Base-by-base conservation (phyloP, 2,888 invertebrate genomes). In the Coremacera marginata region DNA sequence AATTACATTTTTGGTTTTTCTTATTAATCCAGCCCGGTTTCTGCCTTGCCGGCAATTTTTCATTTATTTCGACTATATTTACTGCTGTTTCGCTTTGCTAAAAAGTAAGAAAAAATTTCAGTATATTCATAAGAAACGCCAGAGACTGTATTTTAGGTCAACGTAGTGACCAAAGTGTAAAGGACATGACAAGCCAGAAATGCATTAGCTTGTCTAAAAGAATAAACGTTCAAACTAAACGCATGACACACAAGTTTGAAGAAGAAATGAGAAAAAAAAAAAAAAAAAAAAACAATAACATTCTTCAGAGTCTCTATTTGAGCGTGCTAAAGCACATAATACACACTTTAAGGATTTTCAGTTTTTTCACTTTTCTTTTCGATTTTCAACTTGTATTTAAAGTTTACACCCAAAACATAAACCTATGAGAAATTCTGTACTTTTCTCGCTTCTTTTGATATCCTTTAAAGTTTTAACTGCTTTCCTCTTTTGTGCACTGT, bases 11-110 rank as follows among this genome's bases (percentile, higher is more conserved):
- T 67, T 72, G 77, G 63, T 77, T 77, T n/a, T 77, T 75, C 51
- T 78, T 80, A 80, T 80, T 80, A 80, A 78, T 80, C 81, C 79
- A 71, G 55, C 52, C 71, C 76, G 55, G 70, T 73, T 72, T 67
- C 55, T 49, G 51, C 31, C 62, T 37, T 5, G 52, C 25, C 67
- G 55, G 34, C 74, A 16, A 25, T 65, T 57, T 63, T 70, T 60
- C 57, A 75, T 52, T 73, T 62, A 37, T 73, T 22, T 27, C 49
- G 16, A 16, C 2, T 11, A 0, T 27, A 60, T 11, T 27, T 60
- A 3, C 14, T 60, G 60, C 5, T 60, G 22, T 27, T 60, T 57
- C 4, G 19, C 55, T 60, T 9, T 16, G 25, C 25, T 34, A 37
- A 16, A 44, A 22, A n/a, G 70, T 31, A 3, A 55, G 31, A 27